A percentile compares a stretch with the other conserved stretches of the same genome.
Conservation (phyloP, 2,888 invertebrate species). For the Pantelozetes paolii region DNA sequence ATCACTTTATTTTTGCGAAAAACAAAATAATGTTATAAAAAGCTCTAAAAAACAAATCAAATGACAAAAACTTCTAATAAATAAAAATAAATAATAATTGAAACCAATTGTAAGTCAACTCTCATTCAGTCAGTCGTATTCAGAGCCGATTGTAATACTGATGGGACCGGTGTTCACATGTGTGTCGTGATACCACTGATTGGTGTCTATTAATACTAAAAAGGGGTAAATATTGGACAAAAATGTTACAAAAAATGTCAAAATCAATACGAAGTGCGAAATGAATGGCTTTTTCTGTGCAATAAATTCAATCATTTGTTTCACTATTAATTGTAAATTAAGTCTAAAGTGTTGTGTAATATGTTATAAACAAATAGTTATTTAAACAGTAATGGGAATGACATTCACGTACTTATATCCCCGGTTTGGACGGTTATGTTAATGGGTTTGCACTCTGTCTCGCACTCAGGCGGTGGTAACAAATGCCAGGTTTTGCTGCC, state of each 20-base stretch:
- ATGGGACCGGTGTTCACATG: slow-evolving; percentile 71
- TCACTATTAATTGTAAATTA: too few species aligned
- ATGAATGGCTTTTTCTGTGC: background rate
- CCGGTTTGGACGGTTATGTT: slow-evolving; percentile 76
- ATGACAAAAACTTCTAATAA: background rate
- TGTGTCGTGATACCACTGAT: slow-evolving; percentile 87
- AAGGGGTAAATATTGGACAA: background rate
- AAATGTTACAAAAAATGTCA: slow-evolving; percentile 11
- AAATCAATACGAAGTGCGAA: too few species aligned
- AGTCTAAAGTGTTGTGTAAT: background rate
- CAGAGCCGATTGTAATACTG: slow-evolving; percentile 82
- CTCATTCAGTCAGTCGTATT: slow-evolving; percentile 66
- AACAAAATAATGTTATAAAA: background rate
- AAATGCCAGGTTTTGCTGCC: slow-evolving; percentile 81
- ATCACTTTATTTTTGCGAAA: background rate
- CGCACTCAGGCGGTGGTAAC: slow-evolving; percentile 81
- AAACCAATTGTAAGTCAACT: background rate
- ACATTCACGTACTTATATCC: slow-evolving; percentile 66
- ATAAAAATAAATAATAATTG: background rate
- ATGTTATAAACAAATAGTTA: background rate
- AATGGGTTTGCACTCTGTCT: slow-evolving; percentile 67
- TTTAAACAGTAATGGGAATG: background rate
- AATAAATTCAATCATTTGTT: background rate
- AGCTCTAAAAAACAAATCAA: slow-evolving; percentile 1
- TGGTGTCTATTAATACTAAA: slow-evolving; percentile 76